These are phyloP conservation scores for Platanista minor DNA, from an alignment of 2,113 vertebrate species.

Conservation along the genomic window DNA sequence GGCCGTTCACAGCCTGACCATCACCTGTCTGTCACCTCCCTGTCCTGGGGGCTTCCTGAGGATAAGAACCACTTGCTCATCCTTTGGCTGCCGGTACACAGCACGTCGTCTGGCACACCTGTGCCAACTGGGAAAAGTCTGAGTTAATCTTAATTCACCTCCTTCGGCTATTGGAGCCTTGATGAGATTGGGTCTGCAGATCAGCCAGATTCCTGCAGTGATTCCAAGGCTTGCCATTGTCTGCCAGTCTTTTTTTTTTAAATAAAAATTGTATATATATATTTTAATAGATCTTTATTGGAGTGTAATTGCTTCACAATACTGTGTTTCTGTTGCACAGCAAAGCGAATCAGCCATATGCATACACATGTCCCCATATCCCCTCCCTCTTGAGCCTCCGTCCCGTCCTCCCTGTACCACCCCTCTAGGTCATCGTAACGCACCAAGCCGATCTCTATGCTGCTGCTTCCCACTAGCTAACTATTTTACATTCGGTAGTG, in stretches of 20 bases:
- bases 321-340: too few species aligned
- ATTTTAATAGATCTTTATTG: too few species aligned
- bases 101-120: fast-evolving
- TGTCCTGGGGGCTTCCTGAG: fast-evolving
- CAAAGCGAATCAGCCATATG: too few species aligned
- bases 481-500: too few species aligned
- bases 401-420: fast-evolving
- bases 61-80: not conserved
- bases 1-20: fast-evolving
- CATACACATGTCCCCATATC: too few species aligned
- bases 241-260: not conserved
- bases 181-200: not conserved
- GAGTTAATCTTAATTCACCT: not conserved
- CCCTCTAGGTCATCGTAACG: too few species aligned
- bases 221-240: not conserved
- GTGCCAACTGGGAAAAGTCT: not conserved
- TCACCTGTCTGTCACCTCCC: fast-evolving
- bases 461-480: too few species aligned
- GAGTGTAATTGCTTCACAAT: too few species aligned
- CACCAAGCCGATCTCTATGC: too few species aligned
- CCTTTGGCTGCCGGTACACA: not conserved
- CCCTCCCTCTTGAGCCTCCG: too few species aligned
- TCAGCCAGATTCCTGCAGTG: not conserved
- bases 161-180: fast-evolving
- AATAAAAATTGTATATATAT: not conserved